phyloP scores from a whole-genome alignment of 2,113 vertebrate genomes.

The Rousettus leschenaultii region DNA sequence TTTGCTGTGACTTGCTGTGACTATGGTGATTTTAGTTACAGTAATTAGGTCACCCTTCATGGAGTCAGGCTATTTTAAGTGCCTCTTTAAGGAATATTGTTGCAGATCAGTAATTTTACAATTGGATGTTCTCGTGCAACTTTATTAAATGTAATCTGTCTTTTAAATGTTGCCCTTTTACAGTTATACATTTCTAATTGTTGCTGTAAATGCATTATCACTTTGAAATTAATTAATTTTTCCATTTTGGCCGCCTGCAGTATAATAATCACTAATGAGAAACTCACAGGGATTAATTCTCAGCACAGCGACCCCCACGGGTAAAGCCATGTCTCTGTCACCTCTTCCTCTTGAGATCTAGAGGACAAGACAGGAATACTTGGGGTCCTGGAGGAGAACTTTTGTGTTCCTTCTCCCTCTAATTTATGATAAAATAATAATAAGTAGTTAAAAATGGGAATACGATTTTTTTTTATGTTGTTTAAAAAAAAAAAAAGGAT shows the following conservation, averaged over 20 bases:
- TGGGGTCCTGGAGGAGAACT: background rate
- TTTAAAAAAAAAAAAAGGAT: background rate
- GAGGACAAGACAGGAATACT: background rate
- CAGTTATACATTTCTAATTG: constrained; percentile 71
- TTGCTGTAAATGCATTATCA: constrained; percentile 74
- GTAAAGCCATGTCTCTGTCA: background rate
- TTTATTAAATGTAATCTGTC: constrained; percentile 67
- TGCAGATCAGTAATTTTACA: constrained; percentile 75
- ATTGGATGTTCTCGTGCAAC: constrained; percentile 70
- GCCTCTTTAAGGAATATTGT: constrained; percentile 72
- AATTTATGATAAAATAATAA: background rate
- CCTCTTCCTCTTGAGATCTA: background rate
- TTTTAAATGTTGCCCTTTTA: constrained; percentile 72
- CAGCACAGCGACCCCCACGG: constrained; percentile 54
- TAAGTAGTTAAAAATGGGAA: background rate
- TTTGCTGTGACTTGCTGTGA: constrained; percentile 75
- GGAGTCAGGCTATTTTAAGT: constrained; percentile 73
- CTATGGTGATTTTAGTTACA: constrained; percentile 70
- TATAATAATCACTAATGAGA: constrained; percentile 77
- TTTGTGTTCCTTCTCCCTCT: background rate
- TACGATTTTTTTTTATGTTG: background rate
- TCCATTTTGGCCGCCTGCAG: constrained; percentile 63
- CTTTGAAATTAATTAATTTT: constrained; percentile 76
- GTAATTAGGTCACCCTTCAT: constrained; percentile 75
- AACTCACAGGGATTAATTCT: constrained; percentile 59